These are phyloP conservation scores for Leucophora obtusa DNA, from an alignment of 2,888 invertebrate genomes.

Conservation along the genomic window DNA sequence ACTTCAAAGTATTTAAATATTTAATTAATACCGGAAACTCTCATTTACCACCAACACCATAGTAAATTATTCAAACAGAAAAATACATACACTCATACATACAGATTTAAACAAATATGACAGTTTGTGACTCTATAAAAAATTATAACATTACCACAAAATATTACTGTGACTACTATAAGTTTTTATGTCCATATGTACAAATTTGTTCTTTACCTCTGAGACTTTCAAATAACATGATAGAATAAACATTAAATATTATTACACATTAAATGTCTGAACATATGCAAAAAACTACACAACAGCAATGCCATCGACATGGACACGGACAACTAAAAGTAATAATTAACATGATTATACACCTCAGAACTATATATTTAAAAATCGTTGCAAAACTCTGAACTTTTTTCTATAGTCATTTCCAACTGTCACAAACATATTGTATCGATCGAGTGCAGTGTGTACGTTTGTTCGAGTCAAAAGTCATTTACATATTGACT, in stretches of 20 bases:
- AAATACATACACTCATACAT: conserved; percentile 1
- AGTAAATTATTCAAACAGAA: conserved; percentile 33
- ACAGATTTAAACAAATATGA: not conserved
- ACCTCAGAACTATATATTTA: conserved; percentile 1
- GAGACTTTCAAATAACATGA: conserved; percentile 34
- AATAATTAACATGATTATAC: conserved; percentile 59
- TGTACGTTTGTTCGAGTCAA: conserved; percentile 5
- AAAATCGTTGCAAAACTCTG: conserved; percentile 4
- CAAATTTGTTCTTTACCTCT: conserved; percentile 14
- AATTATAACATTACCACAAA: conserved; percentile 22
- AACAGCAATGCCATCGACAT: not conserved
- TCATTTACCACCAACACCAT: conserved; percentile 7
- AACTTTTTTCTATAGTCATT: conserved; percentile 19
- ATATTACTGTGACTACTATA: not conserved
- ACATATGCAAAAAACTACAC: conserved; percentile 24
- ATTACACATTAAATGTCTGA: conserved; percentile 27
- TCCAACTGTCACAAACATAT: conserved; percentile 33
- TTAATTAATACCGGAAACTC: conserved; percentile 23
- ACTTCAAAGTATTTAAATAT: conserved; percentile 35
- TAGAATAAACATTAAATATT: conserved; percentile 45
- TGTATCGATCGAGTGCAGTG: not conserved
- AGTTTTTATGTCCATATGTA: not conserved
- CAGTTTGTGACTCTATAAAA: not conserved
- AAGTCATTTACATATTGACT: conserved; percentile 61
- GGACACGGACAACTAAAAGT: conserved; percentile 35